phyloP scores from a whole-genome alignment of 2,888 invertebrate genomes.

The Monoplex corrugatus region DNA sequence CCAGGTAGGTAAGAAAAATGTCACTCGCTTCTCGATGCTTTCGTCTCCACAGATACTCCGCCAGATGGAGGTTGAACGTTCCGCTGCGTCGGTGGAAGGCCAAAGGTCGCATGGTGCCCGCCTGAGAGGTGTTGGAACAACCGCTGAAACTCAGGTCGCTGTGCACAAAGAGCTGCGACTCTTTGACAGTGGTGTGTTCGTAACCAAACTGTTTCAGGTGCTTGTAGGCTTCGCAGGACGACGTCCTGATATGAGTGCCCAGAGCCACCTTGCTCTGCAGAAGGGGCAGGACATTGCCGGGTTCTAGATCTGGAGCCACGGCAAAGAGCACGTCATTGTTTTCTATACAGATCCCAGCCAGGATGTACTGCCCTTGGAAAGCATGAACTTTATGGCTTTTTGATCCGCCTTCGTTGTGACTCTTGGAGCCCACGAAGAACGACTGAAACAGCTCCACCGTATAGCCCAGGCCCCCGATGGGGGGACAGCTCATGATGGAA shows the following conservation, averaged over 20 bases:
- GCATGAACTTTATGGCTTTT: conserved; percentile 21
- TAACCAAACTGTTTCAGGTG: neutral
- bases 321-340: conserved; percentile 19
- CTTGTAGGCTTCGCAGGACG: neutral
- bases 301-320: neutral
- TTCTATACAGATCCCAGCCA: neutral
- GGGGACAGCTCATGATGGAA: neutral
- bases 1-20: neutral
- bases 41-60: conserved; percentile 17
- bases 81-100: conserved; percentile 18
- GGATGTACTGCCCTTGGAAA: conserved; percentile 14
- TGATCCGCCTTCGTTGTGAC: conserved; percentile 15
- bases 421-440: conserved; percentile 14
- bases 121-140: neutral
- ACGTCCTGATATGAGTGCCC: neutral
- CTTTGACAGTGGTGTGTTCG: neutral
- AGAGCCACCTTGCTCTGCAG: conserved; percentile 3
- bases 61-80: conserved; percentile 20
- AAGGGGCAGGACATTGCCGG: neutral
- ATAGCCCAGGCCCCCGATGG: neutral
- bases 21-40: neutral
- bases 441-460: conserved; percentile 18
- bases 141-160: conserved; percentile 19
- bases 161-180: conserved; percentile 11
- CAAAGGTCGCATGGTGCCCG: conserved; percentile 13